Percentiles rank a stretch among this genome's conserved stretches.
Evolutionary conservation across 2,797 vertebrate genomes (phyloP).

Genomic region (Dendrocincla tyrannina): DNA sequence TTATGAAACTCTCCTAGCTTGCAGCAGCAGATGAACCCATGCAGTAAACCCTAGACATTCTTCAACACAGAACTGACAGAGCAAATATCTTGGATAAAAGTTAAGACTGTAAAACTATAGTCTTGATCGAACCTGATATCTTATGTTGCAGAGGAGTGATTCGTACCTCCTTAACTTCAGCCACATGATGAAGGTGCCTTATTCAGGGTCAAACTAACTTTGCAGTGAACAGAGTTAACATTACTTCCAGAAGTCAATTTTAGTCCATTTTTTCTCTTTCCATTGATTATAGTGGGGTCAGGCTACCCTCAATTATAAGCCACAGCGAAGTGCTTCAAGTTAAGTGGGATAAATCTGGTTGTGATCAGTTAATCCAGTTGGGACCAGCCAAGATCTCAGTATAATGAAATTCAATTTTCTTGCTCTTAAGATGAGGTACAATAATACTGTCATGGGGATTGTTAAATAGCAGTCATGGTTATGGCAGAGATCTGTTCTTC

Average conservation of each 20-base stretch:
- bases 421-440: background rate
- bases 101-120: background rate
- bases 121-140: background rate
- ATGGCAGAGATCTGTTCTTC: background rate
- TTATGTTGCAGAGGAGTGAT: background rate
- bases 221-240: background rate
- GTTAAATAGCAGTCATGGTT: background rate
- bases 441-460: background rate
- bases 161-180: background rate
- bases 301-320: background rate
- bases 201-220: background rate
- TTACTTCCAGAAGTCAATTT: constrained; percentile 21
- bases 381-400: background rate
- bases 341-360: constrained; percentile 31
- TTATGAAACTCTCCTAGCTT: background rate
- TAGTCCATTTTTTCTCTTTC: background rate
- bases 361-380: constrained; percentile 10
- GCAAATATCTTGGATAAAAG: background rate
- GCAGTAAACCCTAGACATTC: background rate
- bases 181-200: background rate
- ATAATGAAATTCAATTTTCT: constrained; percentile 20
- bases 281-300: background rate
- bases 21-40: background rate
- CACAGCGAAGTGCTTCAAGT: background rate
- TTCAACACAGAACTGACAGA: background rate